These are phyloP conservation scores for Stictocephala bisonia DNA, from an alignment of 2,888 invertebrate genomes.

Conservation along the genomic window DNA sequence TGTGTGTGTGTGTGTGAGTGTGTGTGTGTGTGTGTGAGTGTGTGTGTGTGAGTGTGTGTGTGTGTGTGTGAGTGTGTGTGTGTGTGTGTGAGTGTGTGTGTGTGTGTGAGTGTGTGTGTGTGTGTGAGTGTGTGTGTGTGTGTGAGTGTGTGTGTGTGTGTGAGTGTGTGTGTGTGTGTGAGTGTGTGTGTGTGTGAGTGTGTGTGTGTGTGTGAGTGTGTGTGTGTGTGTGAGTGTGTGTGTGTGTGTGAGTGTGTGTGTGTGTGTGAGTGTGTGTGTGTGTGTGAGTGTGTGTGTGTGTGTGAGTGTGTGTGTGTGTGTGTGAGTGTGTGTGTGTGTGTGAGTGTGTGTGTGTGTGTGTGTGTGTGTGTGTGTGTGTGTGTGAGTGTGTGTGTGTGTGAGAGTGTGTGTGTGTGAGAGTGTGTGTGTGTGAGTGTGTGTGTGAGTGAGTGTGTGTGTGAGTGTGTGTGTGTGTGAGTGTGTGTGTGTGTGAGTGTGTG, in stretches of 20 bases:
- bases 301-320: too few relatives aligned
- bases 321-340: too few relatives aligned
- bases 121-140: not conserved
- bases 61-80: constrained; percentile 6
- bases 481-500: not conserved
- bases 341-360: too few relatives aligned
- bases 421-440: too few relatives aligned
- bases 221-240: not conserved
- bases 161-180: not conserved
- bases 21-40: constrained; percentile 4
- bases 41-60: constrained; percentile 10
- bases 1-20: not conserved
- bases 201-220: not conserved
- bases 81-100: constrained; percentile 4
- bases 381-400: too few relatives aligned
- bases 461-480: not conserved
- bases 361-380: too few relatives aligned
- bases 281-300: not conserved
- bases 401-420: too few relatives aligned
- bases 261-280: not conserved
- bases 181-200: not conserved
- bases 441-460: not conserved
- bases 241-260: not conserved
- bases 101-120: too few relatives aligned
- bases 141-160: not conserved